Base-by-base conservation (phyloP, 2,888 invertebrate genomes). In the Acanthosepion esculentum region DNA sequence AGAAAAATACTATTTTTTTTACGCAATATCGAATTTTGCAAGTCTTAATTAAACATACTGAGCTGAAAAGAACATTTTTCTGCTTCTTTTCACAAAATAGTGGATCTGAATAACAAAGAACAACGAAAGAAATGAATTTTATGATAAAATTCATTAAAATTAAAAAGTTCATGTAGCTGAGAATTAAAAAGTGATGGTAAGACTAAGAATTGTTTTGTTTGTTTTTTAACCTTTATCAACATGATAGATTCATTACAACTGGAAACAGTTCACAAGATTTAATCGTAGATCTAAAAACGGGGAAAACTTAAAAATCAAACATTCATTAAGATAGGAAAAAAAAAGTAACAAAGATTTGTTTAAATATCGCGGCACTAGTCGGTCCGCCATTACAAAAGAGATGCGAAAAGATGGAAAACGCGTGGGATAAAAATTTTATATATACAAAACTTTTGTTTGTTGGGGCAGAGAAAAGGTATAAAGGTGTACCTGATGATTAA, bases 401-500 rank as follows among this genome's bases (percentile, higher is more conserved):
- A n/a, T 3, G 12, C 55, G 10, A 64, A 29, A 64, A 29, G 64
- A 64, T 8, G 78, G 78, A 78, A n/a, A 78, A n/a, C n/a, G 29
- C 18, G n/a, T 78, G n/a, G 8, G 5, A 33, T 78, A 3, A 15
- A 78, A n/a, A 78, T 0, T 33, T n/a, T n/a, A 78, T 33, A 78
- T n/a, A n/a, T 78, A 78, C 15, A 78, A 78, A 78, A 78, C n/a
- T 78, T 78, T n/a, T 33, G 12, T n/a, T 2, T n/a, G 12, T 15
- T 5, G n/a, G 20, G 15, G 18, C n/a, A 12, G n/a, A 78, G n/a
- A 78, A 78, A 78, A 78, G 15, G 59, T 59, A 23, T 23, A 59
- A 59, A 26, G 41, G 48, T 93, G 15, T 93, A 93, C 93, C 93
- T 93, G 48, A 93, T 53, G 20, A 93, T 93, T 53, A 92, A 53